phyloP scores from a whole-genome alignment of 1,140 invertebrate species.

The Ooceraea biroi region DNA sequence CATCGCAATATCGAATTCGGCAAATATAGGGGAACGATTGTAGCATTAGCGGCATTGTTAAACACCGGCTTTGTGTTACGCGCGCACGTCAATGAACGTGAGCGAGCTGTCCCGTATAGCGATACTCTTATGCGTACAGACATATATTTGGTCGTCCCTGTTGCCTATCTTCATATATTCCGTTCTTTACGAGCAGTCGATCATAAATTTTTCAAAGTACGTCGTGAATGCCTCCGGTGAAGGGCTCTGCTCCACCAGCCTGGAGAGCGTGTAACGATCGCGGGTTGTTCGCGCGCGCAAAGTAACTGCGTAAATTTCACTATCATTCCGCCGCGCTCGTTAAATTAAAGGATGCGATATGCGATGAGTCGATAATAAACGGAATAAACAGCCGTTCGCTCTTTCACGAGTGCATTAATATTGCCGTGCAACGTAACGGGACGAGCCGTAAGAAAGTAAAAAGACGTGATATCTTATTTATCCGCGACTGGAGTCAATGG shows the following conservation, averaged over 20 bases:
- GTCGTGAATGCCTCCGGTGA: constrained; percentile 29
- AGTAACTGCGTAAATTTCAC: neutral
- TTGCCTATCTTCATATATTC: constrained; percentile 5
- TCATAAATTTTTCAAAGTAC: constrained; percentile 51
- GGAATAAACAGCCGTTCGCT: constrained; percentile 8
- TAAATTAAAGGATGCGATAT: neutral
- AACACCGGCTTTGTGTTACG: neutral
- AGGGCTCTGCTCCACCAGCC: constrained; percentile 19
- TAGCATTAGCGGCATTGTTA: constrained; percentile 22
- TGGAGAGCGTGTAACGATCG: constrained; percentile 19
- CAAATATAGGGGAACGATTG: constrained; percentile 5
- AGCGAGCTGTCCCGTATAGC: neutral
- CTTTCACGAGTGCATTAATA: neutral
- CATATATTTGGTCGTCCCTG: neutral
- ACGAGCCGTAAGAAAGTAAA: neutral
- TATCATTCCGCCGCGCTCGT: neutral
- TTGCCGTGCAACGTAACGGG: no score
- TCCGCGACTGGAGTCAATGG: neutral
- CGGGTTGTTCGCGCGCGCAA: neutral
- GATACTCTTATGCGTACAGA: neutral
- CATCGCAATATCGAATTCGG: constrained; percentile 5
- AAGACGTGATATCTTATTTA: constrained; percentile 36
- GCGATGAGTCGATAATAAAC: neutral
- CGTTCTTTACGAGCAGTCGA: constrained; percentile 32
- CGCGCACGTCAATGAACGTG: neutral